These are phyloP conservation scores for Colistium nudipinnis DNA, from an alignment of 2,113 vertebrate genomes.

Conservation along the genomic window DNA sequence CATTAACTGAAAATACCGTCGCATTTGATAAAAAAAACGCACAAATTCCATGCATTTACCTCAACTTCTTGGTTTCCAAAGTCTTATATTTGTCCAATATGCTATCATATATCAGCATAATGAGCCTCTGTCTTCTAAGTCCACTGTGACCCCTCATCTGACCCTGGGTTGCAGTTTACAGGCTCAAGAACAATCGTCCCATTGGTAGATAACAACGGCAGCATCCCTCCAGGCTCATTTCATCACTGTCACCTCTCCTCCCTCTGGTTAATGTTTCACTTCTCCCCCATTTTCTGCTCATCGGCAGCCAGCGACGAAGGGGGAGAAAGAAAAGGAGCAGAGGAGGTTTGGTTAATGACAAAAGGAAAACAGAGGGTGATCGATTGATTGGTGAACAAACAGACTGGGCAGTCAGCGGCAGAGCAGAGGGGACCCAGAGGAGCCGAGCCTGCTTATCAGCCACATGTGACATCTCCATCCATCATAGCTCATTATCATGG, in stretches of 20 bases:
- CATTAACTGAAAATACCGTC: accelerated
- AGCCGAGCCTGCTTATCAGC: conserved; percentile 59
- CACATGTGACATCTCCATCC: conserved; percentile 65
- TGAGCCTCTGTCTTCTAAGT: conserved; percentile 62
- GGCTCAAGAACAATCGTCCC: conserved; percentile 74
- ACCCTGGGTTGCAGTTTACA: conserved; percentile 75
- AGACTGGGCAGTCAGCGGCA: conserved; percentile 32
- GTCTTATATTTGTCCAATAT: conserved; percentile 53
- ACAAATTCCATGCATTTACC: conserved; percentile 13
- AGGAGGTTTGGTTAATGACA: conserved; percentile 72
- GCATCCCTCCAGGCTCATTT: conserved; percentile 76
- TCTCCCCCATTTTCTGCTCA: conserved; percentile 39
- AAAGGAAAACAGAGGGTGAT: conserved; percentile 73
- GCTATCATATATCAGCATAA: conserved; percentile 71
- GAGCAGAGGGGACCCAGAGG: conserved; percentile 41
- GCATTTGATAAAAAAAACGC: conserved; percentile 7
- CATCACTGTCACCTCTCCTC: conserved; percentile 75
- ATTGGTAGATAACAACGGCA: conserved; percentile 73
- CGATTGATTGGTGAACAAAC: conserved; percentile 78
- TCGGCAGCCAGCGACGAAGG: conserved; percentile 2
- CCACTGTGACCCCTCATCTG: conserved; percentile 73
- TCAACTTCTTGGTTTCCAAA: conserved; percentile 10
- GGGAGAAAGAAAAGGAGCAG: conserved; percentile 42
- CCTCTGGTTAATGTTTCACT: conserved; percentile 82
- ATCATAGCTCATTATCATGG: conserved; percentile 71